Conservation (phyloP, 2,888 invertebrate species). For the Drepanosiphum platanoidis region DNA sequence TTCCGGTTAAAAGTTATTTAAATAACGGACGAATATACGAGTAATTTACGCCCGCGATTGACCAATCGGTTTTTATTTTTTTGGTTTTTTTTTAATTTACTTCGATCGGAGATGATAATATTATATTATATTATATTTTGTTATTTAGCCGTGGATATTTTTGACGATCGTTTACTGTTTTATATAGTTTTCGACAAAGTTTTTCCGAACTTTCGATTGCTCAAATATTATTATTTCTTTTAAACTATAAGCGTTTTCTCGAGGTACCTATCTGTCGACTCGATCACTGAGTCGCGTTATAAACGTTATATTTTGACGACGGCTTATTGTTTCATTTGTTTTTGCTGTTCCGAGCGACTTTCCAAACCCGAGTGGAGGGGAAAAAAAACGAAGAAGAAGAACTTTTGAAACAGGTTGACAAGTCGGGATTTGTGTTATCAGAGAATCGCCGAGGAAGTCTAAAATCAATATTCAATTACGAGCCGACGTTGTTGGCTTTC, state of each 20-base stretch:
- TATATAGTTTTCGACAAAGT: no score
- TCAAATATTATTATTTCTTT: background rate
- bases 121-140: no score
- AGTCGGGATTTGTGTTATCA: slow-evolving; percentile 7
- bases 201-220: background rate
- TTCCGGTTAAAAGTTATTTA: no score
- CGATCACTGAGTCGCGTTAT: background rate
- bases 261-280: background rate
- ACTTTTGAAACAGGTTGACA: slow-evolving; percentile 30
- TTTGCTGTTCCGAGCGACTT: background rate
- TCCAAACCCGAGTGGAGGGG: no score
- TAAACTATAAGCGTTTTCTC: background rate
- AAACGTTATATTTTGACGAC: slow-evolving; percentile 1
- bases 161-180: no score
- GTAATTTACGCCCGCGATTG: no score
- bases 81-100: no score
- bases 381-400: background rate
- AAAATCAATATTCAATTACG: slow-evolving; percentile 24
- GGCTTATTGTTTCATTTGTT: slow-evolving; percentile 5
- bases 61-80: no score
- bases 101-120: no score
- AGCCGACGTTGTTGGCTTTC: background rate
- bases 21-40: no score
- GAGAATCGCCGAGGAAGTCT: background rate
- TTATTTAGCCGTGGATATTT: no score